A percentile compares a stretch with the other conserved stretches of the same genome.
phyloP scores from a whole-genome alignment of 2,888 invertebrate genomes.

The Tyria jacobaeae region DNA sequence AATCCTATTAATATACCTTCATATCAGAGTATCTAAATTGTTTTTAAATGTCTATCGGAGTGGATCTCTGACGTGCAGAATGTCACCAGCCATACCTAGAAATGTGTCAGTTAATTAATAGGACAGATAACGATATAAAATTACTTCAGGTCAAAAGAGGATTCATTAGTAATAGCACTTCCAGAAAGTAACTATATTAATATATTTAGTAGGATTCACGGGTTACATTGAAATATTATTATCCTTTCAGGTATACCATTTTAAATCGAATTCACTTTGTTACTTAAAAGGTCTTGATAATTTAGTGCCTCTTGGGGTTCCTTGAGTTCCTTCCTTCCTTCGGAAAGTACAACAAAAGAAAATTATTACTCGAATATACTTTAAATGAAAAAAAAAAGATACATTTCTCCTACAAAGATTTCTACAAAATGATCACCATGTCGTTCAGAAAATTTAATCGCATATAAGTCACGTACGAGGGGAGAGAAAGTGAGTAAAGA shows the following conservation, averaged over 20 bases:
- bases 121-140: neutral
- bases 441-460: slow-evolving; percentile 19
- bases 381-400: neutral
- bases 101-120: too few relatives aligned
- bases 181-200: neutral
- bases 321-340: too few relatives aligned
- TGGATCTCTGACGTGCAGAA: too few relatives aligned
- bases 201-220: neutral
- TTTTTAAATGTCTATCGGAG: too few relatives aligned
- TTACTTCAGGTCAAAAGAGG: neutral
- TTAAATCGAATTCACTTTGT: slow-evolving; percentile 14
- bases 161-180: neutral
- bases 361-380: neutral
- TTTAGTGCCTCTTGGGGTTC: too few relatives aligned
- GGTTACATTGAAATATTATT: neutral
- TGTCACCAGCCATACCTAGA: too few relatives aligned
- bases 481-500: slow-evolving; percentile 11
- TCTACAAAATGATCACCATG: slow-evolving; percentile 15
- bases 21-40: too few relatives aligned
- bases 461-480: slow-evolving; percentile 14
- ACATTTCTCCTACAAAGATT: slow-evolving; percentile 7
- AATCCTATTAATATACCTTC: too few relatives aligned
- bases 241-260: slow-evolving; percentile 1
- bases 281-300: slow-evolving; percentile 19
- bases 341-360: neutral